Base-by-base conservation (phyloP, 2,888 invertebrate species). In the Therioaphis trifolii region DNA sequence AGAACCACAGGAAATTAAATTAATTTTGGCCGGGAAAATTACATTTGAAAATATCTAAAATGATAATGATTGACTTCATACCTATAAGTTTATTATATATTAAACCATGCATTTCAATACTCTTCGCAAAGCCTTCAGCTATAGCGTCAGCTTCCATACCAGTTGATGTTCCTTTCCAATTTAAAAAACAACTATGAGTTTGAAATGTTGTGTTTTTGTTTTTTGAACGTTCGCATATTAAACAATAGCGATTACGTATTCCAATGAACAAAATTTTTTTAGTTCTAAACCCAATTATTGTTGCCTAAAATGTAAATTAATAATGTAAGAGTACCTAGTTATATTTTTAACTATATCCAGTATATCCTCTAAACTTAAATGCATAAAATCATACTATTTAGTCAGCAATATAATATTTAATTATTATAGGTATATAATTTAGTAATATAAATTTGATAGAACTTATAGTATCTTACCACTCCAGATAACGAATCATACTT, bases 381-480 rank as follows among this genome's bases (percentile, higher is more conserved):
- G 66, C n/a, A 66, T 63, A 63, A 63, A 63, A 29, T 63, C 4
- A 63, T 29, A 63, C 63, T 63, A 63, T 63, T 63, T 63, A 63
- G 63, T 63, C 63, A 63, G 63, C 63, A 63, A 63, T 63, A 63
- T 63, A 63, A 63, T 63, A 63, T 63, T 18, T 63, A 63, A 63
- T 63, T 29, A 29, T 29, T 29, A 61, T 43, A 43, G 11, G 43
- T 43, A 43, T 63, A 63, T 29, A 63, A 63, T 63, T 63, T 63
- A 63, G 29, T 9, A 63, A 63, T 63, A 63, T 63, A 63, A 63
- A 63, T 61, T 61, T 27, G 0, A 61, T 29, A 61, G 61, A 27
- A 61, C 61, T 61, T 61, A 61, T 61, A 61, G 29, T 66, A 66
- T 66, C 66, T 35, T 66, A 66, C 66, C 66, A 66, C 66, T 63